These are phyloP conservation scores for Poliocrania exsul DNA, from an alignment of 2,797 vertebrate species.

Conservation along the genomic window DNA sequence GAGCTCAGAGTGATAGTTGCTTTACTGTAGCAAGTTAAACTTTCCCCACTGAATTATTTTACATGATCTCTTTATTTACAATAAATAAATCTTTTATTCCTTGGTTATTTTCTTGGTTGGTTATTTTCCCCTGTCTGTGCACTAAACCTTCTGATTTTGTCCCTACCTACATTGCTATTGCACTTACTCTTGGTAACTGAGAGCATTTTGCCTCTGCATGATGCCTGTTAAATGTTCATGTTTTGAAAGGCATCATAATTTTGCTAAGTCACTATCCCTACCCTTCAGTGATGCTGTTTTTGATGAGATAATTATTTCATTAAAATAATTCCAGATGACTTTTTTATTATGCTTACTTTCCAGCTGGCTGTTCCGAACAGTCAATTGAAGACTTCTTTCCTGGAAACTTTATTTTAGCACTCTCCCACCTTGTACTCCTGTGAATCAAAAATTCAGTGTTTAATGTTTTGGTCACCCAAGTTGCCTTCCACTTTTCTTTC, in stretches of 20 bases:
- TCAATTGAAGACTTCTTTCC: background rate
- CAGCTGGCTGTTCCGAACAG: background rate
- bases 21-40: conserved; percentile 1
- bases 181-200: background rate
- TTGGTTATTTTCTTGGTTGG: background rate
- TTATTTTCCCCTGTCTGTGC: background rate
- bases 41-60: conserved; percentile 3
- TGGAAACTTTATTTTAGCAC: background rate
- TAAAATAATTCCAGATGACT: background rate
- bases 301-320: background rate
- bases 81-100: background rate
- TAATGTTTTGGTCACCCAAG: background rate
- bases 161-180: background rate
- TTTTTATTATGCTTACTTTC: background rate
- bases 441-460: background rate
- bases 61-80: background rate
- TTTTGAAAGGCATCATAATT: background rate
- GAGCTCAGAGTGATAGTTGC: background rate
- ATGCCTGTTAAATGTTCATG: background rate
- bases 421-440: background rate
- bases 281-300: background rate
- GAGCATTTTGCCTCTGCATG: background rate
- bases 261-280: background rate
- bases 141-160: background rate
- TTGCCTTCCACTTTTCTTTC: background rate